phyloP scores from a whole-genome alignment of 2,888 invertebrate genomes.

The Archaeoteleia sp. region DNA sequence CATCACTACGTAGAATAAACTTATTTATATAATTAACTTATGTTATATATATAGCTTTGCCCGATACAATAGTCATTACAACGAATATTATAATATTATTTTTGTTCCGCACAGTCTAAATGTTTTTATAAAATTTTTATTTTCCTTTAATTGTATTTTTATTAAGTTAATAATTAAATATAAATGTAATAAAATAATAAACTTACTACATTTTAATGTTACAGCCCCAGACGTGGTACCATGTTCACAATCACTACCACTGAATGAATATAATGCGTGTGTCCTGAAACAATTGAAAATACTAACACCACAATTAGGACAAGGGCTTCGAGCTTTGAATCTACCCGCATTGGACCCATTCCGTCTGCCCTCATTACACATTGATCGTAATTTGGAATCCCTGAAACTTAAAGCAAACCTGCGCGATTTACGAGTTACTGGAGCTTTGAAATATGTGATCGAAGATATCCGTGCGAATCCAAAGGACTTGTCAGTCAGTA shows the following conservation, averaged over 20 bases:
- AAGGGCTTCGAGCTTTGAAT: constrained; percentile 82
- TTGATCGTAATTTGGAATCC: constrained; percentile 83
- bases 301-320: constrained; percentile 78
- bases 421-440: constrained; percentile 81
- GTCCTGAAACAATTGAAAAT: constrained; percentile 79
- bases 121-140: too few species aligned
- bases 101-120: too few species aligned
- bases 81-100: too few species aligned
- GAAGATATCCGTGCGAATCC: constrained; percentile 76
- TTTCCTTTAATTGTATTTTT: too few species aligned
- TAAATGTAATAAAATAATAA: not conserved
- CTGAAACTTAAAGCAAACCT: constrained; percentile 83
- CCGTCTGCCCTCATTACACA: constrained; percentile 80
- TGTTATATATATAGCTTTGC: too few species aligned
- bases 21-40: too few species aligned
- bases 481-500: constrained; percentile 72
- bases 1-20: too few species aligned
- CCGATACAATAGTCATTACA: too few species aligned
- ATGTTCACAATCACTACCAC: constrained; percentile 60
- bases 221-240: constrained; percentile 67
- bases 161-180: too few species aligned
- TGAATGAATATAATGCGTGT: constrained; percentile 75
- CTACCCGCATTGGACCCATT: constrained; percentile 86
- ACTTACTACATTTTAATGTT: constrained; percentile 27
- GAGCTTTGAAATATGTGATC: constrained; percentile 81